Evolutionary conservation across 2,797 vertebrate genomes (phyloP), one percentile per base, ranked within the genome.

Genomic region (Phalloptychus januarius): DNA sequence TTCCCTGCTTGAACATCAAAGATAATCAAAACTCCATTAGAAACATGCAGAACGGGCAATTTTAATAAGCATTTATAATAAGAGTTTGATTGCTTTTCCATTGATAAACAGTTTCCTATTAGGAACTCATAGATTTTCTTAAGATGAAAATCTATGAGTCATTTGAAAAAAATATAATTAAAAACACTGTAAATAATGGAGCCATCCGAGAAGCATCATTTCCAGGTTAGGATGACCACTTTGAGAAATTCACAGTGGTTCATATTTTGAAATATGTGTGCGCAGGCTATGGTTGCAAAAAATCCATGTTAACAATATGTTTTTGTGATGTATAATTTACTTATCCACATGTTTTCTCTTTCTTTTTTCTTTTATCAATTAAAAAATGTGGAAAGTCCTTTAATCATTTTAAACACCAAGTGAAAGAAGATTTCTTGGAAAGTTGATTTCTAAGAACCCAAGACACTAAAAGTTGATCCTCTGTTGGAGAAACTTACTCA

Each of bases 401-500:
- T 13, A 25, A n/a, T 5, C 11, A 42, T 25, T 25, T 67, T 23
- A 42, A 44, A 38, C 36, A 67, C 20, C 23, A 69, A 44, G 75
- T 18, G 33, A 28, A 72, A 73, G 77, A 46, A 67, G 61, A 81
- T 63, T 83, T 83, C 82, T 89, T 87, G 75, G 42, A 86, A 56
- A 77, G 71, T 79, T 77, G 72, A 75, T 61, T 67, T 73, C 42
- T 50, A 81, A 79, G 75, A 88, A 82, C 70, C 67, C 72, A 91
- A 89, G 91, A 86, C 85, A 92, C 90, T 87, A 85, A n/a, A 91
- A 83, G 78, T 77, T 33, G 28, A 87, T 85, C 79, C 76, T 89
- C 88, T 91, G 72, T 76, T 83, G 80, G 84, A 87, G 89, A 93
- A 87, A 96, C 96, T 96, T 96, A 96, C 96, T 96, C 95, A 91